A percentile compares a stretch with the other conserved stretches of the same genome.
These are phyloP conservation scores for Catamblyrhynchus diadema DNA, from an alignment of 2,797 vertebrate genomes.

Conservation along the genomic window DNA sequence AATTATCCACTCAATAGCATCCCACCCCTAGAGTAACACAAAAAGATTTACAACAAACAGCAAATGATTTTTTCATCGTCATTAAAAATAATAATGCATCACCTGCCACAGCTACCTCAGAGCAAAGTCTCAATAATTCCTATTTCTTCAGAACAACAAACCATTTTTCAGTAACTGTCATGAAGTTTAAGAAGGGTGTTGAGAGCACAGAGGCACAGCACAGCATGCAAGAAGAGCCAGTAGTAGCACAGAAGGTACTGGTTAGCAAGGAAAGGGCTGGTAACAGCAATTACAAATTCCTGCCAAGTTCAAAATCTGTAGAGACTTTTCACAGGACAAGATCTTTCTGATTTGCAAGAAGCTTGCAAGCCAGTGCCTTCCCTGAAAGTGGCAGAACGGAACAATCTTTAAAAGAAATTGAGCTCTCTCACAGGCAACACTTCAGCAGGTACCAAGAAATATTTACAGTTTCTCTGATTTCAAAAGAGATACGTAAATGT, in stretches of 20 bases:
- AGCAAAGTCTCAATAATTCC: neutral
- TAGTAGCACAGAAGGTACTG: neutral
- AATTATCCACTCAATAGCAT: conserved; percentile 99
- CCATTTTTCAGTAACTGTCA: neutral
- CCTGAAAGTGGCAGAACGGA: neutral
- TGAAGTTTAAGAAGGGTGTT: neutral
- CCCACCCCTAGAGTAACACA: conserved; percentile 92
- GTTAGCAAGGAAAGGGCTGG: neutral
- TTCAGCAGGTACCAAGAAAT: neutral
- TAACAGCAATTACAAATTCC: neutral
- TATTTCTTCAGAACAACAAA: neutral
- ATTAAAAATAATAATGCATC: neutral
- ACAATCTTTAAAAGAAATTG: neutral
- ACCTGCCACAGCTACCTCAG: neutral
- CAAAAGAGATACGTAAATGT: neutral
- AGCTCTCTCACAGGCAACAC: neutral
- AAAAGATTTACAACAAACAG: conserved; percentile 58
- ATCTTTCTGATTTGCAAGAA: neutral
- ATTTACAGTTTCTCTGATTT: neutral
- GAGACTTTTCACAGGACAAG: neutral
- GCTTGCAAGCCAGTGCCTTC: neutral
- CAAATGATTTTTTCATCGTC: neutral
- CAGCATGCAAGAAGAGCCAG: neutral
- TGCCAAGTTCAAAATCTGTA: neutral
- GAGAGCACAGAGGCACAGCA: neutral